phyloP scores from a whole-genome alignment of 2,797 vertebrate genomes.

The Benthosema pterotum region DNA sequence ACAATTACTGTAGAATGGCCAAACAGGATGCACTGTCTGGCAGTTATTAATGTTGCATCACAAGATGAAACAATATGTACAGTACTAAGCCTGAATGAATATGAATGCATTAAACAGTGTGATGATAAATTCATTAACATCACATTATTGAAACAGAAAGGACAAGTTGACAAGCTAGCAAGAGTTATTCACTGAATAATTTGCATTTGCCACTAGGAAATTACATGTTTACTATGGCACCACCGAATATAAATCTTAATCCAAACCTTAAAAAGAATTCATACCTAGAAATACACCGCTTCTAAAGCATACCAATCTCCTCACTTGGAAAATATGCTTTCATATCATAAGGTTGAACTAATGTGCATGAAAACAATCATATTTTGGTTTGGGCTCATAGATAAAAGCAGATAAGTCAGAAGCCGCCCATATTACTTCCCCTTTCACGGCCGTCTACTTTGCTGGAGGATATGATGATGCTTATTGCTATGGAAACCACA shows the following conservation, averaged over 20 bases:
- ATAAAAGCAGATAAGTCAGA: too few species aligned
- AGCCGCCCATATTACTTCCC: too few species aligned
- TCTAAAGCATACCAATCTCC: background rate
- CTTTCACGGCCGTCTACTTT: too few species aligned
- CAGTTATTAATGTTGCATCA: slow-evolving; percentile 48
- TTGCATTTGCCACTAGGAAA: too few species aligned
- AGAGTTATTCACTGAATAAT: too few species aligned
- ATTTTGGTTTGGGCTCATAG: background rate
- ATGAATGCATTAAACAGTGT: slow-evolving; percentile 37
- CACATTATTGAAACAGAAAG: slow-evolving; percentile 11
- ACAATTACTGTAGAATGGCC: slow-evolving; percentile 54
- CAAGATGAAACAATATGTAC: slow-evolving; percentile 51
- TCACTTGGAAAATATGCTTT: slow-evolving; percentile 4
- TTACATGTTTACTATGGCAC: too few species aligned
- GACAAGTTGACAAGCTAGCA: too few species aligned
- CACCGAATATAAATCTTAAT: background rate
- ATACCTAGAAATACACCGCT: background rate
- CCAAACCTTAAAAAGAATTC: too few species aligned
- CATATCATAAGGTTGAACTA: background rate
- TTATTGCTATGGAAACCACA: too few species aligned
- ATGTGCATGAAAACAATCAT: background rate
- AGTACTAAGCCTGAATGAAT: slow-evolving; percentile 42
- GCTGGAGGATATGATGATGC: too few species aligned
- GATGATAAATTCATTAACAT: slow-evolving; percentile 47
- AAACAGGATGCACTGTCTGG: slow-evolving; percentile 49